Conservation (phyloP, 2,888 invertebrate genomes). For the Drosophila kambysellisi region DNA sequence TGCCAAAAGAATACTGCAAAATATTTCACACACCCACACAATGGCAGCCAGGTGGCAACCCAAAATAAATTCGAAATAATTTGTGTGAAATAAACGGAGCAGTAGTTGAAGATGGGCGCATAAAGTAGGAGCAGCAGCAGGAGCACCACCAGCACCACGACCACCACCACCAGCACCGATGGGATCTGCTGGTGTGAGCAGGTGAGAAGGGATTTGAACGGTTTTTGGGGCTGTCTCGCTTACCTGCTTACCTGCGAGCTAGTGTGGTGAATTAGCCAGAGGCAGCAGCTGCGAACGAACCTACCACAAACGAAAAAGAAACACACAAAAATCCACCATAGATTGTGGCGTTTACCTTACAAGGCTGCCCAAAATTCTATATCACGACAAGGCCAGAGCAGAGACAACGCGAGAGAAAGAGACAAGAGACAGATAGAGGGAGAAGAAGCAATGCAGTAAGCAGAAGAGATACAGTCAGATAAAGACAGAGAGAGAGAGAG, state of each 20-base stretch:
- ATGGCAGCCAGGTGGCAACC: slow-evolving; percentile 64
- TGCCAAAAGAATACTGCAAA: slow-evolving; percentile 69
- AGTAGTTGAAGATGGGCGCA: slow-evolving; percentile 5
- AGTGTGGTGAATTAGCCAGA: slow-evolving; percentile 63
- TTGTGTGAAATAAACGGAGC: slow-evolving; percentile 74
- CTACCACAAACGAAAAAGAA: slow-evolving; percentile 45
- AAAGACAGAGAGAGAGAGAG: slow-evolving; percentile 21
- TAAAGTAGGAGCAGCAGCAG: not conserved
- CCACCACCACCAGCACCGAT: slow-evolving; percentile 9
- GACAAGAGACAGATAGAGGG: not conserved
- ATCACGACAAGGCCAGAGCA: slow-evolving; percentile 33
- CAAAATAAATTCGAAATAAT: slow-evolving; percentile 76
- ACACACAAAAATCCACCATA: slow-evolving; percentile 35
- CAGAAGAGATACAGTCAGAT: not conserved
- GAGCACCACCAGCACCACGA: not conserved
- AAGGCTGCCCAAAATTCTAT: slow-evolving; percentile 57
- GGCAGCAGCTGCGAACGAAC: slow-evolving; percentile 48
- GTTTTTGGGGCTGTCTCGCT: slow-evolving; percentile 3
- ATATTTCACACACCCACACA: slow-evolving; percentile 42
- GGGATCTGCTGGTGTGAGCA: not conserved
- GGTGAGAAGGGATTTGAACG: not conserved
- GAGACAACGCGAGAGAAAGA: not conserved
- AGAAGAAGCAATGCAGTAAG: not conserved
- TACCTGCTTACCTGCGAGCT: slow-evolving; percentile 34
- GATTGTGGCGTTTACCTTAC: slow-evolving; percentile 30